These are phyloP conservation scores for Ophioderma brevispina DNA, from an alignment of 35 echinoderm and acorn worm genomes.

Conservation along the genomic window DNA sequence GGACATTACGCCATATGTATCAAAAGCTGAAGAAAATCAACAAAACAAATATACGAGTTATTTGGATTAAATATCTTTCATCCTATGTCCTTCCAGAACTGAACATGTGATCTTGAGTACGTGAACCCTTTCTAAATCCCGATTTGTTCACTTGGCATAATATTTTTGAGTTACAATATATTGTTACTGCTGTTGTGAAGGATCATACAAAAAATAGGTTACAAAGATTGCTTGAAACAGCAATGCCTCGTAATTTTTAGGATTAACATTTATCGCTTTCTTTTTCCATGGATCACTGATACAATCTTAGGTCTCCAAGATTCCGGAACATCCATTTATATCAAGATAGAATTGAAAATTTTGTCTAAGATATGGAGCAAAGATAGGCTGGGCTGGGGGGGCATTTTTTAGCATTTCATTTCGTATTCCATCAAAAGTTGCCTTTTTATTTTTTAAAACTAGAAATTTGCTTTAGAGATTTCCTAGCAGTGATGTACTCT, in stretches of 20 bases:
- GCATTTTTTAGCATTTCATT: background rate
- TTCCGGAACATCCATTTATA: background rate
- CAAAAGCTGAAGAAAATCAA: background rate
- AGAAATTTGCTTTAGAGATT: background rate
- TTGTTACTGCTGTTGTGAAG: constrained; percentile 4
- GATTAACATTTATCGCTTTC: background rate
- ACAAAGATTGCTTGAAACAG: background rate
- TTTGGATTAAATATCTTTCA: background rate
- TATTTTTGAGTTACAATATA: background rate
- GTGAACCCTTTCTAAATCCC: background rate
- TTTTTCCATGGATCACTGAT: background rate
- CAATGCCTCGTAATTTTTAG: constrained; percentile 10
- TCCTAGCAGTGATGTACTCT: background rate
- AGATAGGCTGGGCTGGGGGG: no score
- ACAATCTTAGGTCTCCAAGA: background rate
- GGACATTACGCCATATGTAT: background rate
- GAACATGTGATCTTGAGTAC: background rate
- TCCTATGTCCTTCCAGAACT: background rate
- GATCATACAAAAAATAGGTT: background rate
- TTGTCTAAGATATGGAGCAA: background rate
- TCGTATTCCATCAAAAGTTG: background rate
- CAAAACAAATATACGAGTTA: background rate
- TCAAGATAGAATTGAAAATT: background rate
- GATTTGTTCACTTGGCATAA: background rate
- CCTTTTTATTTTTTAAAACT: background rate